Evolutionary conservation across 1,140 invertebrate species (phyloP).

Genomic region (Zaprionus africanus): DNA sequence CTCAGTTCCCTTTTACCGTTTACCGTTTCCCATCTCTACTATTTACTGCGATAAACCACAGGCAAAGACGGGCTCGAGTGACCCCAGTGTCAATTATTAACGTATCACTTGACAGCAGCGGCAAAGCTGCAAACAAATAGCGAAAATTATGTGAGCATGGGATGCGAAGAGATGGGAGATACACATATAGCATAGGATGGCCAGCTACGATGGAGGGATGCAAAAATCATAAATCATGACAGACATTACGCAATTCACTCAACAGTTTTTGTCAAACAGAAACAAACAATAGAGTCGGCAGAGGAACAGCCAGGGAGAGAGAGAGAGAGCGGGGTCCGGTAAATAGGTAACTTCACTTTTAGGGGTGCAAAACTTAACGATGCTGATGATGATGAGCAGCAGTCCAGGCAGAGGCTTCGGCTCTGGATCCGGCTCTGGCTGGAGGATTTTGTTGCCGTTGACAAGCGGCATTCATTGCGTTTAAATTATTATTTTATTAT

Average conservation of each 20-base stretch:
- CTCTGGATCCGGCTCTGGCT: slow-evolving; percentile 11
- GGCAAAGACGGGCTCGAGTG: slow-evolving; percentile 55
- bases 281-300: slow-evolving; percentile 68
- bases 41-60: slow-evolving; percentile 69
- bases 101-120: slow-evolving; percentile 83
- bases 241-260: slow-evolving; percentile 74
- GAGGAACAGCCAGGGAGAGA: slow-evolving; percentile 8
- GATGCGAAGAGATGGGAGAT: background rate
- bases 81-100: slow-evolving; percentile 84
- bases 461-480: slow-evolving; percentile 79
- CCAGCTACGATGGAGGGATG: slow-evolving; percentile 54
- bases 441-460: slow-evolving; percentile 66
- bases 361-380: slow-evolving; percentile 64
- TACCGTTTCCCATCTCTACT: slow-evolving; percentile 38
- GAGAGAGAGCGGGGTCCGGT: slow-evolving; percentile 21
- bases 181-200: slow-evolving; percentile 48
- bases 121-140: slow-evolving; percentile 78
- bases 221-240: slow-evolving; percentile 77
- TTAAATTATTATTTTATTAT: slow-evolving; percentile 83
- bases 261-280: slow-evolving; percentile 81
- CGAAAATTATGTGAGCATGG: slow-evolving; percentile 68
- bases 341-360: slow-evolving; percentile 66
- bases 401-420: slow-evolving; percentile 28
- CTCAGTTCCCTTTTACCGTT: slow-evolving; percentile 13
- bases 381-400: slow-evolving; percentile 46